These are phyloP conservation scores for Oophaga pumilio DNA, from an alignment of 2,113 vertebrate genomes.

Conservation along the genomic window DNA sequence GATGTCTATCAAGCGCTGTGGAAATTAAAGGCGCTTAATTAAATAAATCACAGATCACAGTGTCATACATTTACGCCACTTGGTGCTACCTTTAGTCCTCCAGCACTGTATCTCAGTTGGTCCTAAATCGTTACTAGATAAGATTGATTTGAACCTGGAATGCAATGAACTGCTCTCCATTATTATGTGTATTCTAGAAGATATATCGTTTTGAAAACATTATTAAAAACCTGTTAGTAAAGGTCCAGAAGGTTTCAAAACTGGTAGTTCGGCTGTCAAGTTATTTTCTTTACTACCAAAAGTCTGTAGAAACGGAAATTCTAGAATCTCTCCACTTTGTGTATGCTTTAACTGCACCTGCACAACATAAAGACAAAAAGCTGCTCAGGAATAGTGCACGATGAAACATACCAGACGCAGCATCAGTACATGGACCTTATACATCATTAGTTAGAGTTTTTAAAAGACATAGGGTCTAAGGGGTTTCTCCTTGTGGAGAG, in stretches of 20 bases:
- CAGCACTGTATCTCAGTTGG: too few relatives aligned
- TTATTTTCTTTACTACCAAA: constrained; percentile 58
- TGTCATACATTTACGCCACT: too few relatives aligned
- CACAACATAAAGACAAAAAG: not conserved
- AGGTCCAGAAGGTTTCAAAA: constrained; percentile 58
- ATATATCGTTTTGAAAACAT: not conserved
- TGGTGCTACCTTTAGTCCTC: too few relatives aligned
- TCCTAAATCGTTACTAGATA: too few relatives aligned
- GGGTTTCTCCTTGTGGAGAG: too few relatives aligned
- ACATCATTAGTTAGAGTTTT: too few relatives aligned
- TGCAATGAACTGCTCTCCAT: not conserved
- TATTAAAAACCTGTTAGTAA: constrained; percentile 62
- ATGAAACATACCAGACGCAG: not conserved
- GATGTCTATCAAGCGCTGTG: too few relatives aligned
- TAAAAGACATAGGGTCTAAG: too few relatives aligned
- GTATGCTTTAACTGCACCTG: constrained; percentile 65
- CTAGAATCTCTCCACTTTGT: constrained; percentile 60
- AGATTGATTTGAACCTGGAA: not conserved
- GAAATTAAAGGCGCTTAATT: too few relatives aligned
- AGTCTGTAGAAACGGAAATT: constrained; percentile 62
- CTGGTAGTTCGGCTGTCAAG: constrained; percentile 60
- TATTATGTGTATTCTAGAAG: not conserved
- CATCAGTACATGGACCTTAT: not conserved
- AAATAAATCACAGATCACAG: too few relatives aligned
- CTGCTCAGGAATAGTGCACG: not conserved